These are phyloP conservation scores for Phoebastria nigripes DNA, from an alignment of 2,797 vertebrate genomes.

Conservation along the genomic window DNA sequence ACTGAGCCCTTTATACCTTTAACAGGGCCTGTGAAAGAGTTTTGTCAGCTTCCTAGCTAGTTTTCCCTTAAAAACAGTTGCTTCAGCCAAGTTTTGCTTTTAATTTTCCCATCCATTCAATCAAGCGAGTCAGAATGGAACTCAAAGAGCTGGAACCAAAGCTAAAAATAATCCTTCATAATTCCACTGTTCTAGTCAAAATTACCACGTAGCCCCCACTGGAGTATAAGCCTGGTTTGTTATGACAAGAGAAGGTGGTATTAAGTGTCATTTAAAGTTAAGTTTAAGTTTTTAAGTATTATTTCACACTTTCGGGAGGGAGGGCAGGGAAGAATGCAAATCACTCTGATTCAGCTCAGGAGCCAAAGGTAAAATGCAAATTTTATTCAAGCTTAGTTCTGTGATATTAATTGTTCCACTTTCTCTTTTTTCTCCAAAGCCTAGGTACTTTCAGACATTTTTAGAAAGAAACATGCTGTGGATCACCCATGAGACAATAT, in stretches of 20 bases:
- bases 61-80: background rate
- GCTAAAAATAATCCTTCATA: constrained; percentile 29
- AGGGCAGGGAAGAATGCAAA: background rate
- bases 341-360: background rate
- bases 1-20: background rate
- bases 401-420: background rate
- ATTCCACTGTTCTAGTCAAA: constrained; percentile 17
- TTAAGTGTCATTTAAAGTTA: background rate
- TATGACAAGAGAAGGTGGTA: background rate
- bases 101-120: background rate
- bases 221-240: background rate
- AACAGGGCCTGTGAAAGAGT: background rate
- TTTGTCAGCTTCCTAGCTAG: background rate
- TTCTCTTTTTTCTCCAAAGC: background rate
- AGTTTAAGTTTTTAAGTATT: background rate
- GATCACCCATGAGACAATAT: background rate
- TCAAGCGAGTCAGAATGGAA: background rate
- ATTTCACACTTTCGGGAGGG: background rate
- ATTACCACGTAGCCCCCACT: background rate
- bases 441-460: background rate
- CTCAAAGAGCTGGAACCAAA: background rate
- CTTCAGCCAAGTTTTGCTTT: background rate
- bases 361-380: background rate
- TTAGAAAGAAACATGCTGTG: background rate
- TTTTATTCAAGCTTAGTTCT: background rate